These are phyloP conservation scores for Picus viridis DNA, from an alignment of 2,797 vertebrate species.

Conservation along the genomic window DNA sequence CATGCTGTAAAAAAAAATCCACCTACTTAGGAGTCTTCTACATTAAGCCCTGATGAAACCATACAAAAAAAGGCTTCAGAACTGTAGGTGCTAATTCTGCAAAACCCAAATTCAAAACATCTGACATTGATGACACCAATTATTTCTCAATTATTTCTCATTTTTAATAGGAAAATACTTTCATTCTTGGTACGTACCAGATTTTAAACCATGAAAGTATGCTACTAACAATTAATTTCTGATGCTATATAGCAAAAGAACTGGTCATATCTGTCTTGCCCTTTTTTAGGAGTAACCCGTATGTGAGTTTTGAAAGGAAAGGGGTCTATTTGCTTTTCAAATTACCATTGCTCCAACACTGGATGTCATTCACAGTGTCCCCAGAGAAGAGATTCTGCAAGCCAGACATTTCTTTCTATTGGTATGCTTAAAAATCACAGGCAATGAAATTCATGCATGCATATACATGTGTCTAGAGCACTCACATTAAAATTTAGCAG, in stretches of 20 bases:
- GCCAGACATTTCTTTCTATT: background rate
- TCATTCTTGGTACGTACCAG: background rate
- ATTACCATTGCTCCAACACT: background rate
- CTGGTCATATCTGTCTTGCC: background rate
- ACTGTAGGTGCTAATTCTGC: background rate
- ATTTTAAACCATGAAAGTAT: background rate
- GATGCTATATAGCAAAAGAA: background rate
- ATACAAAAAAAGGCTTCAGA: background rate
- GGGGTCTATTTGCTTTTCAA: background rate
- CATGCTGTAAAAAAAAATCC: background rate
- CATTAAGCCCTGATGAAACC: background rate
- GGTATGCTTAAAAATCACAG: background rate
- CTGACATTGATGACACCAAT: background rate
- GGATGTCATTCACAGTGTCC: background rate
- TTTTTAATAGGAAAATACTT: background rate
- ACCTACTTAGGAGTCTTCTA: background rate
- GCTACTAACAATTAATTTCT: background rate
- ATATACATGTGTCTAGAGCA: accelerated
- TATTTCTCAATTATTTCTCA: background rate
- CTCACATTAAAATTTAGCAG: background rate
- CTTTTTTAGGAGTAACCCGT: background rate
- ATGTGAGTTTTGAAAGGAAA: background rate
- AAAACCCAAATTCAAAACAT: background rate
- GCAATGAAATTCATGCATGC: background rate
- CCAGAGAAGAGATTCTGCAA: background rate